A percentile compares a stretch with the other conserved stretches of the same genome.
These are phyloP conservation scores for Masnerella sp. DNA, from an alignment of 2,888 invertebrate genomes.

Conservation along the genomic window DNA sequence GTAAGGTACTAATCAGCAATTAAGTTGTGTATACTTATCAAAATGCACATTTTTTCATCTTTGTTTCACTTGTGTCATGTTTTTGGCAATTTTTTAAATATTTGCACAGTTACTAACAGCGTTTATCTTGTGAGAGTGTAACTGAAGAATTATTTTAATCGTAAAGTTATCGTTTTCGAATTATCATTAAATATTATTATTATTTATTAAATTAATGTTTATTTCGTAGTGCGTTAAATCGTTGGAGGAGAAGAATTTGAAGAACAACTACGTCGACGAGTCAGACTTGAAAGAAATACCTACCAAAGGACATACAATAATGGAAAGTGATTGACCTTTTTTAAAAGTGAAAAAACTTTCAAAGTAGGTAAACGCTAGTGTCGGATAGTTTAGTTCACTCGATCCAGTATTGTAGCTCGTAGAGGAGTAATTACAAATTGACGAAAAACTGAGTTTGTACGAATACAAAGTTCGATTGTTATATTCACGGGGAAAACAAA, in stretches of 20 bases:
- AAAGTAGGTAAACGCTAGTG: conserved; percentile 63
- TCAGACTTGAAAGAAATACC: conserved; percentile 72
- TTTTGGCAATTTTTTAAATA: too few species aligned
- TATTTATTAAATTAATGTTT: neutral
- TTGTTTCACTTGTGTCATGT: too few species aligned
- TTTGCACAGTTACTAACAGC: too few species aligned
- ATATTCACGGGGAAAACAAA: conserved; percentile 46
- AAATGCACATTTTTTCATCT: too few species aligned
- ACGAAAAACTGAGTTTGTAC: conserved; percentile 61
- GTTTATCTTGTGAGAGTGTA: too few species aligned
- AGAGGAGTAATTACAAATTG: conserved; percentile 47
- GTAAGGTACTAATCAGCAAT: too few species aligned
- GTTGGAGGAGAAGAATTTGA: conserved; percentile 73
- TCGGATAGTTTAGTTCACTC: conserved; percentile 62
- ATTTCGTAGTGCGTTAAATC: conserved; percentile 73
- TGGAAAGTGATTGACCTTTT: conserved; percentile 74
- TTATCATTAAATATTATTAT: too few species aligned
- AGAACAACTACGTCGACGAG: conserved; percentile 74
- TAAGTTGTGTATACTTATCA: too few species aligned
- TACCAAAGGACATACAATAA: conserved; percentile 68
- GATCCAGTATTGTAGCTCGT: conserved; percentile 63
- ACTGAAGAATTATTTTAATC: too few species aligned
- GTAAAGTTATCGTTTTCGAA: too few species aligned
- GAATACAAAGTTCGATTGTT: conserved; percentile 66
- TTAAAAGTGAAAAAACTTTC: conserved; percentile 53